phyloP scores from a whole-genome alignment of 1,140 invertebrate species.

The Phortica variegata region DNA sequence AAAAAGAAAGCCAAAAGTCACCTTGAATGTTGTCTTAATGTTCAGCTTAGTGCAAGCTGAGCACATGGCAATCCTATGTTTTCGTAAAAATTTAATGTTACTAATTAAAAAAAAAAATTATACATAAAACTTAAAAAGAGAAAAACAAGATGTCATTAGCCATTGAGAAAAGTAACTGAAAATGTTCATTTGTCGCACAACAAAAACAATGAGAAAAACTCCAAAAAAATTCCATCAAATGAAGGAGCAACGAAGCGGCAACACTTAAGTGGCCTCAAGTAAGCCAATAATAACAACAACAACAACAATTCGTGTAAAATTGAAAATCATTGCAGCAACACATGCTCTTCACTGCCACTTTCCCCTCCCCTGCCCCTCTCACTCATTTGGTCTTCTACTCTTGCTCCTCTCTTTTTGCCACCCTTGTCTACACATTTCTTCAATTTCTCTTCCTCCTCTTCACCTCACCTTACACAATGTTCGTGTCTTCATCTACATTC shows the following conservation, averaged over 20 bases:
- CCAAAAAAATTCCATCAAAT: no score
- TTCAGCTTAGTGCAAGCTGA: no score
- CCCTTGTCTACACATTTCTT: background rate
- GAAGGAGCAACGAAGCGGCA: no score
- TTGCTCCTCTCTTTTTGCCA: background rate
- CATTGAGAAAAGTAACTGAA: no score
- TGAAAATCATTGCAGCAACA: conserved; percentile 54
- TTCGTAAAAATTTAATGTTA: conserved; percentile 8
- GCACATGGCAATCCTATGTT: no score
- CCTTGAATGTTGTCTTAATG: no score
- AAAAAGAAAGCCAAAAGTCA: no score
- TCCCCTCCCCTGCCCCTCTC: background rate
- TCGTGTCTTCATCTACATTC: no score
- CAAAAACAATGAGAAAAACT: background rate
- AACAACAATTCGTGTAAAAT: conserved; percentile 46
- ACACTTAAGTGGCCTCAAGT: no score
- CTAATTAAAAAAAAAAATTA: conserved; percentile 39
- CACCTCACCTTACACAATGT: background rate
- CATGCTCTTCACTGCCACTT: conserved; percentile 23
- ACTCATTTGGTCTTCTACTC: background rate
- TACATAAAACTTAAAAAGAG: conserved; percentile 16
- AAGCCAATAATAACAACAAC: background rate
- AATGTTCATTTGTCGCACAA: no score
- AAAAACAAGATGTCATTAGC: no score
- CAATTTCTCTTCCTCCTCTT: background rate